A percentile compares a stretch with the other conserved stretches of the same genome.
Conservation (phyloP, 2,797 vertebrate species). For the Rhincodon typus region DNA sequence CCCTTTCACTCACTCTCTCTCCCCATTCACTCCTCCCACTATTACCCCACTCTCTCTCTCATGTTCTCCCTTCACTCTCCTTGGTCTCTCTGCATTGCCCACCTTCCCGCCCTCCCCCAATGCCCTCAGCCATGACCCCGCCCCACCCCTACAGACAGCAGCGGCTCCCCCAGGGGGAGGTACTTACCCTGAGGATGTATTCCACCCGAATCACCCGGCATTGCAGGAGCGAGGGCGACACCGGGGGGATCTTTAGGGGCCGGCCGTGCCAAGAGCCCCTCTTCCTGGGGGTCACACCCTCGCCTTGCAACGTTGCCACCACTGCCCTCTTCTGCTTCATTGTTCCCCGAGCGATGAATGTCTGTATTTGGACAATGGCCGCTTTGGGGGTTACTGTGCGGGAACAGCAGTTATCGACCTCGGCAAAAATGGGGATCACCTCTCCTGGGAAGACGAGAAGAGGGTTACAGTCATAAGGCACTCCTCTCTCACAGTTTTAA, state of each 20-base stretch:
- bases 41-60: neutral
- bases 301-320: slow-evolving; percentile 75
- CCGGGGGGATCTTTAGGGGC: slow-evolving; percentile 83
- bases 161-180: neutral
- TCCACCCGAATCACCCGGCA: slow-evolving; percentile 90
- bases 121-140: too few relatives aligned
- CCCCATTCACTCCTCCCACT: too few relatives aligned
- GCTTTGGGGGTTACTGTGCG: slow-evolving; percentile 78
- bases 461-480: neutral
- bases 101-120: neutral
- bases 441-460: slow-evolving; percentile 64
- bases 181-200: slow-evolving; percentile 80
- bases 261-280: slow-evolving; percentile 83
- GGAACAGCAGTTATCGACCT: slow-evolving; percentile 84
- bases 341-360: slow-evolving; percentile 82
- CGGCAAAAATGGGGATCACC: slow-evolving; percentile 86
- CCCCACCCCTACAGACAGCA: too few relatives aligned
- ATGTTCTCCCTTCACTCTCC: too few relatives aligned
- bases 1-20: neutral
- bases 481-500: neutral
- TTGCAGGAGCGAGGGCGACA: slow-evolving; percentile 86
- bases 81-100: neutral
- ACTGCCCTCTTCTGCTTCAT: slow-evolving; percentile 83
- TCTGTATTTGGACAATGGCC: slow-evolving; percentile 87
- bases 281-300: slow-evolving; percentile 63